Evolutionary conservation across 1,140 invertebrate species (phyloP).

Genomic region (Pogonus chalceus): DNA sequence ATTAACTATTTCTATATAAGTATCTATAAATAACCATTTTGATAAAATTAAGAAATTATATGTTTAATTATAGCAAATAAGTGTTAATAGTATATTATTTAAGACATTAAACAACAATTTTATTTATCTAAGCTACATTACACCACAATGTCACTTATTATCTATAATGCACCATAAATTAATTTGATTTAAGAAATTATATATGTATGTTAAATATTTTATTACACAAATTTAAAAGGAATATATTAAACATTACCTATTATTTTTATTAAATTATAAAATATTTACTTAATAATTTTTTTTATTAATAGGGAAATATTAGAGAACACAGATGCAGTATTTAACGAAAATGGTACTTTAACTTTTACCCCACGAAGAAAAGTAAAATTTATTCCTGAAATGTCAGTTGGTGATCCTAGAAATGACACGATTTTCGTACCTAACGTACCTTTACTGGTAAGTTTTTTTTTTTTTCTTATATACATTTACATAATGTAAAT

Average conservation of each 20-base stretch:
- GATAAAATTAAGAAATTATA: too few species aligned
- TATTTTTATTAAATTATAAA: conserved; percentile 10
- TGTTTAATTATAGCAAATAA: too few species aligned
- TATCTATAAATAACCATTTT: too few species aligned
- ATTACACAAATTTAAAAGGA: too few species aligned
- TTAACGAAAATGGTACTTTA: conserved; percentile 66
- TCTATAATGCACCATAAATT: too few species aligned
- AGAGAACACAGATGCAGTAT: conserved; percentile 53
- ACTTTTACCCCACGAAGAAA: conserved; percentile 58
- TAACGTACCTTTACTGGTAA: conserved; percentile 73
- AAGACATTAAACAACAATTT: too few species aligned
- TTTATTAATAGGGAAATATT: conserved; percentile 51
- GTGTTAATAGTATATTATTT: too few species aligned
- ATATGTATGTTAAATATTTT: too few species aligned
- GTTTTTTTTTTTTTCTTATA: conserved; percentile 14
- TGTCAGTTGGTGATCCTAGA: conserved; percentile 56
- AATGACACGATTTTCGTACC: conserved; percentile 54
- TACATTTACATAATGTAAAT: conserved; percentile 3
- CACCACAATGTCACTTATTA: too few species aligned
- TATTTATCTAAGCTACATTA: too few species aligned
- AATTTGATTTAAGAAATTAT: too few species aligned
- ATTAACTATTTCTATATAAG: too few species aligned
- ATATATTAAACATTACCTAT: conserved; percentile 11
- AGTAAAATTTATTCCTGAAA: conserved; percentile 53
- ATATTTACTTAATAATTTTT: neutral